Base-by-base conservation (phyloP, 2,888 invertebrate genomes). In the Eilema caniola region DNA sequence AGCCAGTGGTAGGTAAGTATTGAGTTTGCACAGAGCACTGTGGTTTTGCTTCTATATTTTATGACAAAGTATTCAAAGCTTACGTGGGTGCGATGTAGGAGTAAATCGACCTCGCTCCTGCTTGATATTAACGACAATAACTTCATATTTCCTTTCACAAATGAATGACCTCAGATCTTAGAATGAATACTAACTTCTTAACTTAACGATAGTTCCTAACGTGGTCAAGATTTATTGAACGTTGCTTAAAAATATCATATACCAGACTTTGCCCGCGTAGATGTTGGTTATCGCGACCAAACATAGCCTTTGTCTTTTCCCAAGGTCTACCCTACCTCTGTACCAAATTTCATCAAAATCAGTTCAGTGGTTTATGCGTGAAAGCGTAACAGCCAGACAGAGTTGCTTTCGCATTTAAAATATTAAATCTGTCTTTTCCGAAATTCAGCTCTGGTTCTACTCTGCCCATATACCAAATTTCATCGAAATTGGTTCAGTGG, bases 51-150 rank as follows among this genome's bases (percentile, higher is more conserved):
- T 84, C 85, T 86, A 76, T 66, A 71, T 88, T 88, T 90, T 90
- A 92, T 90, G 87, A 90, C 86, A 86, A 87, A 86, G 78, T 77
- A 78, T 61, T 88, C 85, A 86, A 87, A 85, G 79, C 74, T 75
- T 47, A 86, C 88, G 94, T 93, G 92, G 94, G 93, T 85, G 89
- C 85, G 62, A 68, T 73, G 93, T 93, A 92, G 94, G 93, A 88
- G 92, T 88, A 78, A 83, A 83, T 79, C 82, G 85, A 78, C 87
- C 87, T 86, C 86, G 82, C 77, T 82, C 77, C 70, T 78, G 78
- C 74, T 81, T 84, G 74, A 79, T 82, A 81, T 82, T 86, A 86
- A 85, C 65, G 80, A 80, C 79, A 86, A 85, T 86, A 86, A 85
- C 84, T 79, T 84, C 60, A 59, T 59, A 66, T 88, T 85, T 90